Base-by-base conservation (phyloP, 2,888 invertebrate genomes). In the Meiosimyza platycephala region DNA sequence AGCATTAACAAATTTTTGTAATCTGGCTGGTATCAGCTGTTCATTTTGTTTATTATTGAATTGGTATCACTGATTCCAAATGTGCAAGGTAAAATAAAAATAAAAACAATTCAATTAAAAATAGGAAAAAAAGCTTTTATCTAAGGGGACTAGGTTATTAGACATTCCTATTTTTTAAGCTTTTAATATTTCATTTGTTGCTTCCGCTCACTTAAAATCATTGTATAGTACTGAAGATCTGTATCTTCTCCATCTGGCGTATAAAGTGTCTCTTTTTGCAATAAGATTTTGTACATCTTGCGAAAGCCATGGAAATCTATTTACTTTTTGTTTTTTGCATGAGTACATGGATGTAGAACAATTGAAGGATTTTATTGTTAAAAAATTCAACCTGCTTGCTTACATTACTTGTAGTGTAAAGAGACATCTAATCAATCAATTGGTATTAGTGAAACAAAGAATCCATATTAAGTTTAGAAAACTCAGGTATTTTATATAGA, bases 231-330 rank as follows among this genome's bases (percentile, higher is more conserved):
- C 22, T 22, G 48, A 64, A 15, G 50, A 64, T n/a, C 18, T 64
- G 15, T 64, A 64, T 64, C 48, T 48, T 13, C 48, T 64, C 48
- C 48, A 64, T 64, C 50, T 50, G 1, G 6, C 11, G 13, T 64
- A 64, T 40, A 64, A 64, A 64, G 50, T 50, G 50, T 50, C 50
- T 6, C 64, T 48, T n/a, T 18, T 50, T n/a, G 15, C 50, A 64
- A 64, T 62, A 2, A 62, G 33, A 33, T n/a, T 3, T 48, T 50
- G 48, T 22, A 64, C 64, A 15, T 64, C 64, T 16, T 48, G 28
- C 13, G 64, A 50, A 50, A 64, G 15, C 64, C 64, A 64, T 18
- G 50, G 48, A 11, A 13, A 12, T 48, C 16, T 48, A 6, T 9
- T 63, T 47, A 50, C 11, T 16, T 48, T 48, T 18, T 9, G 3